phyloP scores from a whole-genome alignment of 2,888 invertebrate species.

The Temnothorax unifasciatus region DNA sequence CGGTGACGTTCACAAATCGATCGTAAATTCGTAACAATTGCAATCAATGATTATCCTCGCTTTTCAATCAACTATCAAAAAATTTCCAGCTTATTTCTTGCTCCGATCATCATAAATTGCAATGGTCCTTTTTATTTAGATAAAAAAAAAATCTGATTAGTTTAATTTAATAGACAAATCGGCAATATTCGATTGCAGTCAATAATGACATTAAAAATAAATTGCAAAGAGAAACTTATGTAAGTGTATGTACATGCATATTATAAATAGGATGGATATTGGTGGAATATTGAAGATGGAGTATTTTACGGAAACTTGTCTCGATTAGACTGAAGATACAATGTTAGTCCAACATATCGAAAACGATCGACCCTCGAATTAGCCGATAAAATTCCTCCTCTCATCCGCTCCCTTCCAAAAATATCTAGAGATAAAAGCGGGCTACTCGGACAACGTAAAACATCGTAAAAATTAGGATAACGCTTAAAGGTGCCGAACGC shows the following conservation, averaged over 20 bases:
- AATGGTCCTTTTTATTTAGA: not conserved
- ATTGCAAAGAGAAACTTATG: not conserved
- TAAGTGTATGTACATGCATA: not conserved
- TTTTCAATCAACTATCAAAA: not conserved
- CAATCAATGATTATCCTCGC: slow-evolving; percentile 32
- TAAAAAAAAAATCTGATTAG: not conserved
- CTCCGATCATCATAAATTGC: not conserved
- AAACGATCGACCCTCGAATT: slow-evolving; percentile 6
- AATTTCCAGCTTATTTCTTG: not conserved
- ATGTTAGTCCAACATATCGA: slow-evolving; percentile 46
- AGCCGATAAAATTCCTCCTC: slow-evolving; percentile 56
- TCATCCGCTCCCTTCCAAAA: not conserved
- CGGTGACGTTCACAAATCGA: slow-evolving; percentile 47
- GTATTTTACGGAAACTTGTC: slow-evolving; percentile 28
- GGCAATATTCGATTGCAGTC: not conserved
- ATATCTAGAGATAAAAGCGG: slow-evolving; percentile 40
- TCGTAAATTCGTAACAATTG: slow-evolving; percentile 35
- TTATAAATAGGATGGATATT: not conserved
- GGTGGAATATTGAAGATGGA: not conserved
- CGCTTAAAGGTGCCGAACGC: slow-evolving; percentile 65
- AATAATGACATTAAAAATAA: not conserved
- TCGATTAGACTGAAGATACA: slow-evolving; percentile 12
- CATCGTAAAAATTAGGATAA: slow-evolving; percentile 73
- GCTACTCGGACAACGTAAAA: slow-evolving; percentile 55
- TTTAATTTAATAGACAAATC: not conserved